Conservation (phyloP, 2,113 vertebrate species). For the Sakesphorus luctuosus region DNA sequence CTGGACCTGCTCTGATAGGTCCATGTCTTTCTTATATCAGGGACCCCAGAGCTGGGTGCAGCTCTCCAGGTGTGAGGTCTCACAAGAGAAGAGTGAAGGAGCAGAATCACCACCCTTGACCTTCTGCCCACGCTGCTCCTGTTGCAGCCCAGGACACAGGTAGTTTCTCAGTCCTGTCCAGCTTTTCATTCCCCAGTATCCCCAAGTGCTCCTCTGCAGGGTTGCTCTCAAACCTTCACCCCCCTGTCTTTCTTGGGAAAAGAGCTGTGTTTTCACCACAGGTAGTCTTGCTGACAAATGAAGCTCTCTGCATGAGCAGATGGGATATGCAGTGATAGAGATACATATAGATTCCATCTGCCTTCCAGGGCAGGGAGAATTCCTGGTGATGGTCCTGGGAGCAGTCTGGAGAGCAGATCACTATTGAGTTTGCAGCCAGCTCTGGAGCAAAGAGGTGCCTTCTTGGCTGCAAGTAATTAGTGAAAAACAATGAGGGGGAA, state of each 20-base stretch:
- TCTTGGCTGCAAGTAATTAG: neutral
- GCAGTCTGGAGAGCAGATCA: neutral
- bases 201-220: neutral
- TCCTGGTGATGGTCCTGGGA: neutral
- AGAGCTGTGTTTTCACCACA: neutral
- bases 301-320: neutral
- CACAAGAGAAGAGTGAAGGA: neutral
- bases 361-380: neutral
- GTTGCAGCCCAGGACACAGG: neutral
- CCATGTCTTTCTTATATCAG: fast-evolving
- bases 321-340: neutral
- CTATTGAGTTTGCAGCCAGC: neutral
- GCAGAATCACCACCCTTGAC: neutral
- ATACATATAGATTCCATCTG: neutral
- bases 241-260: neutral
- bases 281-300: fast-evolving
- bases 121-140: neutral
- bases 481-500: fast-evolving
- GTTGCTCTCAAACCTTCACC: neutral
- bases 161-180: neutral
- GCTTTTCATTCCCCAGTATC: neutral
- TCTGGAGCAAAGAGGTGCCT: neutral
- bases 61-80: neutral
- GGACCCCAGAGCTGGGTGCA: neutral
- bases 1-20: fast-evolving